Conservation (phyloP, 2,113 vertebrate genomes). For the Noctilio leporinus region DNA sequence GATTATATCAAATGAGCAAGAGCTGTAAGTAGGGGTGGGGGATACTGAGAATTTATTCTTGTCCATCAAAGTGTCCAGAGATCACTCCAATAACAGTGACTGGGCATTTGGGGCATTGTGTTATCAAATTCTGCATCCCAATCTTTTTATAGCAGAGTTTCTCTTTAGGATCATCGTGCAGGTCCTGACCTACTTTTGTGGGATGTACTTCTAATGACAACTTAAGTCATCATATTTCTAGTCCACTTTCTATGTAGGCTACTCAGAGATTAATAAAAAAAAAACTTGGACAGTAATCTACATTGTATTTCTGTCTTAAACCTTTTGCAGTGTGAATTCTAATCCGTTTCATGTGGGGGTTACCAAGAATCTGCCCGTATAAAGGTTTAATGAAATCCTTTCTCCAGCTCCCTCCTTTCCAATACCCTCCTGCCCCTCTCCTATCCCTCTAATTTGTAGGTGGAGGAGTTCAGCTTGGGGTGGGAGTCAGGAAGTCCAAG, state of each 20-base stretch:
- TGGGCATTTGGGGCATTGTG: background rate
- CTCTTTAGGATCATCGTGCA: background rate
- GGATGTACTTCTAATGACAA: background rate
- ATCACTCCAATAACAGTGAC: background rate
- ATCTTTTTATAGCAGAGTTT: background rate
- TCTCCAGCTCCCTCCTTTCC: background rate
- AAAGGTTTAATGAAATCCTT: background rate
- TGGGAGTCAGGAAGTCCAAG: background rate
- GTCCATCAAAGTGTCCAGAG: background rate
- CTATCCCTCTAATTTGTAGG: background rate
- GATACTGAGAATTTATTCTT: background rate
- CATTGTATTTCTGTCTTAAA: background rate
- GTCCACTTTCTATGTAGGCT: background rate
- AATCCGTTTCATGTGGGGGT: background rate
- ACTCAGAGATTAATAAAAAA: background rate
- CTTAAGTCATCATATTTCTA: background rate
- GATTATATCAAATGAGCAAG: background rate
- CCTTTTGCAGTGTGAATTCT: background rate
- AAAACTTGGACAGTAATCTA: background rate
- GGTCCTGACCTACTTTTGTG: background rate
- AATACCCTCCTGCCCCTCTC: background rate
- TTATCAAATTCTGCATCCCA: background rate
- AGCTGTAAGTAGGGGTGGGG: background rate
- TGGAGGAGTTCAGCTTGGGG: background rate
- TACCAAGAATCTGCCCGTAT: background rate